Conservation (phyloP, 2,888 invertebrate species). For the Pinctada fucata region DNA sequence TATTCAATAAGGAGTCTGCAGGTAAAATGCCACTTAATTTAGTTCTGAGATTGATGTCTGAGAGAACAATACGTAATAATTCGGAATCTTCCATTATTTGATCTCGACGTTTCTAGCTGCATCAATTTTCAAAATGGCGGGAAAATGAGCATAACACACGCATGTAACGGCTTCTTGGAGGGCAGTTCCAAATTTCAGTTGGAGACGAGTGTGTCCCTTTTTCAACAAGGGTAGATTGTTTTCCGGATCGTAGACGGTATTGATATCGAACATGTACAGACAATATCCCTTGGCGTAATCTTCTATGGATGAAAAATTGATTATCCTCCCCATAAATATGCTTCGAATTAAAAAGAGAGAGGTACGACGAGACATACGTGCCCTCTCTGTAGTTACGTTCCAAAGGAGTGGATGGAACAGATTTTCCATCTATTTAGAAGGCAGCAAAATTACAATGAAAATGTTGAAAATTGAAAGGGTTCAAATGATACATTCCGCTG, state of each 20-base stretch:
- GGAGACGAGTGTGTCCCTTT: constrained; percentile 5
- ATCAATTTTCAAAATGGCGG: constrained; percentile 1
- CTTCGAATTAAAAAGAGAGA: not conserved
- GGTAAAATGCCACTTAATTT: not conserved
- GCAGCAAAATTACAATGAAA: constrained; percentile 13
- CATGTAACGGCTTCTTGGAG: not conserved
- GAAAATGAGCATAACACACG: not conserved
- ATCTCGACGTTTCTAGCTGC: constrained; percentile 3
- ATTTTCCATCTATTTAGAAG: constrained; percentile 8
- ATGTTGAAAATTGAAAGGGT: constrained; percentile 10
- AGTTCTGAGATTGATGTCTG: too few relatives aligned
- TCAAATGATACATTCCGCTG: not conserved
- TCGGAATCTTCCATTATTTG: not conserved
- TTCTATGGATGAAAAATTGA: not conserved
- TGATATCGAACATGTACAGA: constrained; percentile 7
- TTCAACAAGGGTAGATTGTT: not conserved
- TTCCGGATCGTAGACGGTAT: constrained; percentile 2
- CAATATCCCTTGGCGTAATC: constrained; percentile 5
- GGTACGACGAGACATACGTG: not conserved
- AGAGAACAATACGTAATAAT: too few relatives aligned
- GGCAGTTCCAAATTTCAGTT: not conserved
- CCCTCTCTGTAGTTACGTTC: constrained; percentile 2
- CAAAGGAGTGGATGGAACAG: constrained; percentile 6
- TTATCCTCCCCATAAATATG: too few relatives aligned
- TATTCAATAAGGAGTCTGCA: not conserved